Conservation (phyloP, 2,113 vertebrate species). For the Poecile atricapillus region DNA sequence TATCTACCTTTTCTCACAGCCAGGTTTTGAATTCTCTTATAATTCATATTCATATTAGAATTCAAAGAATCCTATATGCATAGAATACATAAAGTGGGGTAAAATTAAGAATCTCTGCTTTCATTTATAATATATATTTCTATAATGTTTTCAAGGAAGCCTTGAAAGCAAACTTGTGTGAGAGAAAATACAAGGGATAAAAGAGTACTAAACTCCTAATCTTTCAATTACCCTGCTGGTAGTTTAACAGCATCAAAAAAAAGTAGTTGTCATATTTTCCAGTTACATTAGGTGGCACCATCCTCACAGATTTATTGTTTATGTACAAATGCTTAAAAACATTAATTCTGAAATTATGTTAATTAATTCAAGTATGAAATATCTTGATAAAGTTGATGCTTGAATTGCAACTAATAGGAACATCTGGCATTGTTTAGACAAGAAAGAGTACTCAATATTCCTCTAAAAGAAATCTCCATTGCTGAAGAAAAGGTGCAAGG, state of each 20-base stretch:
- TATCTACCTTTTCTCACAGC: not conserved
- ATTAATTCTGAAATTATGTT: not conserved
- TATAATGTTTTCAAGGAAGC: not conserved
- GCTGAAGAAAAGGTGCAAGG: not conserved
- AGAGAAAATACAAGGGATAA: not conserved
- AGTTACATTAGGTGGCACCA: constrained; percentile 70
- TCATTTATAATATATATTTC: not conserved
- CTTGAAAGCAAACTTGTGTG: not conserved
- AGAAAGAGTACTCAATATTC: not conserved
- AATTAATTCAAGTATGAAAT: not conserved
- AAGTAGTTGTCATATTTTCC: not conserved
- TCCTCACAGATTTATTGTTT: constrained; percentile 32
- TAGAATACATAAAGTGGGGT: not conserved
- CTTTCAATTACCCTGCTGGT: not conserved
- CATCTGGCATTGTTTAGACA: not conserved
- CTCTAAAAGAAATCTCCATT: not conserved
- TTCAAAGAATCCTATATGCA: not conserved
- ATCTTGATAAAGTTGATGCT: not conserved
- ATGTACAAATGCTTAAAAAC: not conserved
- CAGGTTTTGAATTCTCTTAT: not conserved
- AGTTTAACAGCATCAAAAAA: not conserved
- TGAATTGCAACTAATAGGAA: not conserved
- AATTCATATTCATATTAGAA: too few species aligned
- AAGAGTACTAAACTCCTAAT: not conserved
- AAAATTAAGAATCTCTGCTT: not conserved